Base-by-base conservation (phyloP, 2,888 invertebrate species). In the Macrophya annulata region DNA sequence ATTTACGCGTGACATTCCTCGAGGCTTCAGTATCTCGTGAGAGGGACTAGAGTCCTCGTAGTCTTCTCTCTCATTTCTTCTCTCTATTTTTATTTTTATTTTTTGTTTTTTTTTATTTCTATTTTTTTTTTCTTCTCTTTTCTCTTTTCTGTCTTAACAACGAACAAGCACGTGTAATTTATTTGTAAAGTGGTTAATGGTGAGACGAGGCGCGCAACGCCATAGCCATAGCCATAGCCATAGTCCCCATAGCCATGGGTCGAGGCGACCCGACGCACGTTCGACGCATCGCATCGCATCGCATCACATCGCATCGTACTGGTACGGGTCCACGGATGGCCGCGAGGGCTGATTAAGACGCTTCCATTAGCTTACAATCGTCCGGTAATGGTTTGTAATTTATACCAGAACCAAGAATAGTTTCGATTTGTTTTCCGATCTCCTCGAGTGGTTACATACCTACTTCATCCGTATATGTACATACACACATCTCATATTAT, bases 301-400 rank as follows among this genome's bases (percentile, higher is more conserved):
- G 10, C 72, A 43, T 12, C n/a, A 9, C 45, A 15, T 21, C 45
- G 45, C 4, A 21, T 21, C 5, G 43, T 6, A 43, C 10, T n/a
- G n/a, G 6, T 17, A 15, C 68, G 8, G 55, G 51, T 72, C 55
- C 62, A 51, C 25, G 59, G 45, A 84, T 84, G 55, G 84, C 21
- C 74, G 51, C 74, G 45, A 77, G 71, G 62, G 51, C 81, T 85
- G 79, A 85, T 85, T 85, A 85, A 85, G 85, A 85, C 68, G 81
- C 81, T 68, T 85, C 71, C 85, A 81, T 85, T 85, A 81, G 81
- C 71, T 85, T 71, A 79, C 81, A 85, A 85, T 85, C 85, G 71
- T 71, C 17, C 81, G 21, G 59, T 85, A 85, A 85, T 85, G 85
- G 81, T 71, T 71, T 31, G 72, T 85, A 85, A 85, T 85, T 85